Percentiles rank a stretch among this genome's conserved stretches.
These are phyloP conservation scores for Blastobasis adustella DNA, from an alignment of 2,888 invertebrate genomes.

Conservation along the genomic window DNA sequence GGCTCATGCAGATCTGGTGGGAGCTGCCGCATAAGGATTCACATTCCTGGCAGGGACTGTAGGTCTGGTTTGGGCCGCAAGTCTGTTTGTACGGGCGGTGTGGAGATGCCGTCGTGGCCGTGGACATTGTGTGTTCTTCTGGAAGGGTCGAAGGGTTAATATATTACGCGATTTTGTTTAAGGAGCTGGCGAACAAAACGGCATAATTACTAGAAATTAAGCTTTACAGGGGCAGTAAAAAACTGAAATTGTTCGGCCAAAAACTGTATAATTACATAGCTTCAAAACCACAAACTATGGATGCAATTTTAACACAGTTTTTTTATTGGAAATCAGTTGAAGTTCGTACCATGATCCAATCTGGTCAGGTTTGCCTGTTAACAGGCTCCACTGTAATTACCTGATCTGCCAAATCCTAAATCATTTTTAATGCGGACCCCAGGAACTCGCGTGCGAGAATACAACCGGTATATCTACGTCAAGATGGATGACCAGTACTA, in stretches of 20 bases:
- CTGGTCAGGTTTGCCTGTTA: too few relatives aligned
- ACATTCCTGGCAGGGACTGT: slow-evolving; percentile 32
- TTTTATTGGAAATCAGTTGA: too few relatives aligned
- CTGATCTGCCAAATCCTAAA: too few relatives aligned
- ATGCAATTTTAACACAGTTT: too few relatives aligned
- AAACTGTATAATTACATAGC: too few relatives aligned
- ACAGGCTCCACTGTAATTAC: too few relatives aligned
- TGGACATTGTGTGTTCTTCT: slow-evolving; percentile 2
- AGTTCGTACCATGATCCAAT: too few relatives aligned
- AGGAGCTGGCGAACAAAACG: background rate
- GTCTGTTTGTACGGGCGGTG: slow-evolving; percentile 19
- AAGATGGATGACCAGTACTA: too few relatives aligned
- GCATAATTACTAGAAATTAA: too few relatives aligned
- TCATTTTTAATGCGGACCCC: too few relatives aligned
- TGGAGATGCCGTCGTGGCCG: background rate
- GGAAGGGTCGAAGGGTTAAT: slow-evolving; percentile 1
- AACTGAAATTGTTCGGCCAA: background rate
- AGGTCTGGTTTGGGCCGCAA: slow-evolving; percentile 35
- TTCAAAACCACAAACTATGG: background rate
- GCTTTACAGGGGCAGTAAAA: background rate
- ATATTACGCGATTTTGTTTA: background rate
- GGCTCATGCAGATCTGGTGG: slow-evolving; percentile 30
- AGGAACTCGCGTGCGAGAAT: too few relatives aligned
- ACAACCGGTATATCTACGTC: too few relatives aligned
- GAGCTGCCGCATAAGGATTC: slow-evolving; percentile 40